Base-by-base conservation (phyloP, 2,888 invertebrate species). In the Buathra laborator region DNA sequence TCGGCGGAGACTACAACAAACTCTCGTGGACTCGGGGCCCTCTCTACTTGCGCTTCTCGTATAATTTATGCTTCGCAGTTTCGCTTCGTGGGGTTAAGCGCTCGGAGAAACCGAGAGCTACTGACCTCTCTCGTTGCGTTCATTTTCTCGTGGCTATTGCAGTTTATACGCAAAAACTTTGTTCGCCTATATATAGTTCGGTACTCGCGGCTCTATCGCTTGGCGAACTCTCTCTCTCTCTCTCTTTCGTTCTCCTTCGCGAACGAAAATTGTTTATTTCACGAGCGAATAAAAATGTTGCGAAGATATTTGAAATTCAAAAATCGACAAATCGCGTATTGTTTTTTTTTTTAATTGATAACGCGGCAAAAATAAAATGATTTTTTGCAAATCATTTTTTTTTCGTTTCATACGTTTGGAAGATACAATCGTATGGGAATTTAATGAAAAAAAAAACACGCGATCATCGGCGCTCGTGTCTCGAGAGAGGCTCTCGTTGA, bases 41-140 rank as follows among this genome's bases (percentile, higher is more conserved):
- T 37, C 62, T 32, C 62, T 62, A 37, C 32, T 62, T 29, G 29
- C 62, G 32, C 14, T 62, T 62, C 62, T 29, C 62, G 62, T 62
- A 32, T 62, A 62, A 62, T 62, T 62, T 62, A 62, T 62, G 62
- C 62, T 29, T 32, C 62, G n/a, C 62, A 62, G 62, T 62, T 62
- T 62, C 62, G n/a, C 62, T 32, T 62, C 62, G 62, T n/a, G 32
- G 32, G 29, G 24, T 29, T 29, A 29, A 12, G 29, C 62, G 29
- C 32, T n/a, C 62, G 14, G 62, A 62, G 29, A 62, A 62, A 62
- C 62, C 29, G 32, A 14, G 62, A 62, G 29, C 32, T 12, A 32
- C 32, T 62, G 62, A 29, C 14, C 56, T 48, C 56, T 7, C 56
- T 9, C 14, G 32, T 29, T 32, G 62, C 62, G 62, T 62, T 32